Percentiles rank a stretch among this genome's conserved stretches.
Evolutionary conservation across 2,888 invertebrate species (phyloP).

Genomic region (Agrotis clavis): DNA sequence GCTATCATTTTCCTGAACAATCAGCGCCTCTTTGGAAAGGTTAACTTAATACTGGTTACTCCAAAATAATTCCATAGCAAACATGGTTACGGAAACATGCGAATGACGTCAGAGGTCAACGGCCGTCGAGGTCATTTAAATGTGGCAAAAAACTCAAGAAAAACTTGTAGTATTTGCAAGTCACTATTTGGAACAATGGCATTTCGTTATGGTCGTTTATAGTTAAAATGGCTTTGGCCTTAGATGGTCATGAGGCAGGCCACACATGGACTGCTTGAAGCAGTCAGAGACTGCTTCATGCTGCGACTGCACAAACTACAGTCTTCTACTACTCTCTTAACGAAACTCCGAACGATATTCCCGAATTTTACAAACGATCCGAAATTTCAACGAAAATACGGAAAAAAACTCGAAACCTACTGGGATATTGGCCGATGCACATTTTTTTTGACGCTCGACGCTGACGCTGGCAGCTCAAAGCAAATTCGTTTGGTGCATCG

Average conservation of each 20-base stretch:
- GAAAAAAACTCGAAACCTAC: no score
- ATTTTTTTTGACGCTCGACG: no score
- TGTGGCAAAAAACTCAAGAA: constrained; percentile 44
- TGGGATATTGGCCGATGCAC: no score
- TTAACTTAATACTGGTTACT: constrained; percentile 9
- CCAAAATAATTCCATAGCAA: constrained; percentile 36
- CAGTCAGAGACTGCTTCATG: no score
- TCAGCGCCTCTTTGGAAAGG: background rate
- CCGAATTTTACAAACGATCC: no score
- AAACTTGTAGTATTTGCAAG: constrained; percentile 45
- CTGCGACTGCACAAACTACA: no score
- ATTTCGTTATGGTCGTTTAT: constrained; percentile 21
- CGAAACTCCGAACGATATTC: no score
- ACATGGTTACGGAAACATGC: constrained; percentile 48
- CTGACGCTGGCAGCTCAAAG: no score
- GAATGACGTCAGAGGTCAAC: constrained; percentile 55
- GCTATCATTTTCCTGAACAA: background rate
- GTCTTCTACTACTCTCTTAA: no score
- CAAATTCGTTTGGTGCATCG: no score
- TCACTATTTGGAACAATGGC: constrained; percentile 44
- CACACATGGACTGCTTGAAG: background rate
- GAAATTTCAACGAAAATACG: no score
- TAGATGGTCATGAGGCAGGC: background rate
- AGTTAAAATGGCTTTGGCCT: constrained; percentile 16
- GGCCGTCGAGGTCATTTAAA: constrained; percentile 55